Conservation (phyloP, 1,140 invertebrate species). For the Pseudomyrmex concolor region DNA sequence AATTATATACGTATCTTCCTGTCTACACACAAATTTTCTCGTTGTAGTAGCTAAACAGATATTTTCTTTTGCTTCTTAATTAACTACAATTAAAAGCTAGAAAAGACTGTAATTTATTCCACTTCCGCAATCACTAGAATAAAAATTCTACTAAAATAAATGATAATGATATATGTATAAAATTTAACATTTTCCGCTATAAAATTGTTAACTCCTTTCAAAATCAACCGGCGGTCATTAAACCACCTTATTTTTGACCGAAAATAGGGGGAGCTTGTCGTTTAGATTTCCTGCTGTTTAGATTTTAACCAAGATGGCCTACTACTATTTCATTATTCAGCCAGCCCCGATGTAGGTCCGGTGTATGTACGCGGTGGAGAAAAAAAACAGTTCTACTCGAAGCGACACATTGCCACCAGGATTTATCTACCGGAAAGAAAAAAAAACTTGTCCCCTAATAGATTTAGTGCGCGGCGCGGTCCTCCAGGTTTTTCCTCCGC, state of each 20-base stretch:
- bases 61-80: conserved; percentile 7
- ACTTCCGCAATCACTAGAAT: not conserved
- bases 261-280: conserved; percentile 22
- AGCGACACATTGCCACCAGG: conserved; percentile 43
- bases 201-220: not conserved
- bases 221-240: no score
- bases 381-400: conserved; percentile 20
- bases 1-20: conserved; percentile 5
- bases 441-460: conserved; percentile 59
- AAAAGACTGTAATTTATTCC: conserved; percentile 20
- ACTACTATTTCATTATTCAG: conserved; percentile 50
- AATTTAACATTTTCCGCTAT: conserved; percentile 16
- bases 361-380: not conserved
- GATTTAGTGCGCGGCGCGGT: conserved; percentile 34
- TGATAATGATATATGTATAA: conserved; percentile 15
- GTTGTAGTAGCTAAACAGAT: not conserved
- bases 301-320: conserved; percentile 5
- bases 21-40: not conserved
- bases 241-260: not conserved
- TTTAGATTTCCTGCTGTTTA: not conserved
- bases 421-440: conserved; percentile 60
- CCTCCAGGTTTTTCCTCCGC: not conserved
- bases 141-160: not conserved
- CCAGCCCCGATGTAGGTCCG: not conserved
- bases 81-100: not conserved